Evolutionary conservation across 2,888 invertebrate genomes (phyloP), one percentile per base, ranked within the genome.

Genomic region (Drosophila nr. fundita): DNA sequence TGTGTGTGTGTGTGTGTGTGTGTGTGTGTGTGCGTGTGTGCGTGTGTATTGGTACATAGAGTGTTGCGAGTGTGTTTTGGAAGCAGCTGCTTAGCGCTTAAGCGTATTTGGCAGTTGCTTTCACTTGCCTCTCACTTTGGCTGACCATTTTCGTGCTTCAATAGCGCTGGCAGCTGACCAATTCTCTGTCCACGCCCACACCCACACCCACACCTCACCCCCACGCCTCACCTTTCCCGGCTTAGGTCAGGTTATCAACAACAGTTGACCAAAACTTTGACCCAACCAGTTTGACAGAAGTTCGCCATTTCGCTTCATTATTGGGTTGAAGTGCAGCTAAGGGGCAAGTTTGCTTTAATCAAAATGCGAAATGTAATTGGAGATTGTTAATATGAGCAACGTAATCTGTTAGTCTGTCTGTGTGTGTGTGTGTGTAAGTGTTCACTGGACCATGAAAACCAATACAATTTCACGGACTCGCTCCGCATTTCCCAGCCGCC

Each of bases 281-380:
- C 18, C 34, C 30, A 27, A 24, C 29, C 42, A 42, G 21, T 58
- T 64, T 63, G 60, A 68, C 70, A 69, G 59, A 71, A 73, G 60
- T 78, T 73, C 76, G 82, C 57, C 63, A 2, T 29, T 11, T 21
- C 21, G n/a, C 36, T 61, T 57, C 30, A 57, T 58, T 64, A 54
- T 64, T 61, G 45, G 40, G 13, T 48, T 48, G 60, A 30, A 54
- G 24, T 72, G 50, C 49, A 36, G 48, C 21, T 18, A 24, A 11
- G 4, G 36, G 27, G 30, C 1, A 6, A 34, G 59, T 64, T 85
- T 40, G 70, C 71, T 68, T 73, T 70, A 64, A 85, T 82, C 74
- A 73, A 82, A 77, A 79, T 76, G 74, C 57, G 61, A 75, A 74
- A 68, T 69, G 64, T 74, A 74, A 72, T 78, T 80, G 59, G 40